Conservation (phyloP, 2,797 vertebrate genomes). For the Helostoma temminkii region DNA sequence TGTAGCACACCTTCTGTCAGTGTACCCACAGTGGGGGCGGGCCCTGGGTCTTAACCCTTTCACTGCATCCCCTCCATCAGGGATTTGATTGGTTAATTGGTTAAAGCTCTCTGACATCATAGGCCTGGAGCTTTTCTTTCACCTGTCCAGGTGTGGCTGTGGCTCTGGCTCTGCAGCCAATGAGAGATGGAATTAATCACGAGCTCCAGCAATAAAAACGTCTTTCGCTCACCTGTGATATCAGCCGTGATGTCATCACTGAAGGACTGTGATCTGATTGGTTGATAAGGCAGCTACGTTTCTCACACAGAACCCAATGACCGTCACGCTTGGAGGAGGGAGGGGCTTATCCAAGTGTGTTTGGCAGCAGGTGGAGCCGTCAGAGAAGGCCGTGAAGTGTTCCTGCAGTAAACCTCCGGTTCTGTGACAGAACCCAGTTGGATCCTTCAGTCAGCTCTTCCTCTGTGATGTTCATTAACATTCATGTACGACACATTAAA, state of each 20-base stretch:
- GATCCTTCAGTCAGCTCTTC: no score
- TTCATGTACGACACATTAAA: no score
- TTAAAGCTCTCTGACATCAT: conserved; percentile 41
- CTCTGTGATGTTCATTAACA: no score
- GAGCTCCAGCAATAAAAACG: conserved; percentile 63
- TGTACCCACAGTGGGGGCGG: conserved; percentile 32
- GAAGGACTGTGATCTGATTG: conserved; percentile 37
- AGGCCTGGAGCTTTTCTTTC: conserved; percentile 23
- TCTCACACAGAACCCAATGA: conserved; percentile 47
- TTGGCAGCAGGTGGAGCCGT: neutral
- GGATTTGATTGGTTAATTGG: no score
- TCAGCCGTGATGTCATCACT: conserved; percentile 47
- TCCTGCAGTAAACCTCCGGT: no score
- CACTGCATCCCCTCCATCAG: neutral
- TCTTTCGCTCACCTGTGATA: conserved; percentile 34
- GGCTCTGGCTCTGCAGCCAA: conserved; percentile 18
- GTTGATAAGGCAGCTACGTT: conserved; percentile 81
- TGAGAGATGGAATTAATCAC: conserved; percentile 1
- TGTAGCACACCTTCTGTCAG: conserved; percentile 48
- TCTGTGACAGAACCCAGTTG: no score
- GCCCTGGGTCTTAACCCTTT: neutral
- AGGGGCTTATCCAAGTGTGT: neutral
- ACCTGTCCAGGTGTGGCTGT: conserved; percentile 20
- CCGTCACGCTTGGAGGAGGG: neutral
- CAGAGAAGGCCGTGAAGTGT: neutral